Evolutionary conservation across 2,113 vertebrate species (phyloP), one percentile per base, ranked within the genome.

Genomic region (Natator depressus): DNA sequence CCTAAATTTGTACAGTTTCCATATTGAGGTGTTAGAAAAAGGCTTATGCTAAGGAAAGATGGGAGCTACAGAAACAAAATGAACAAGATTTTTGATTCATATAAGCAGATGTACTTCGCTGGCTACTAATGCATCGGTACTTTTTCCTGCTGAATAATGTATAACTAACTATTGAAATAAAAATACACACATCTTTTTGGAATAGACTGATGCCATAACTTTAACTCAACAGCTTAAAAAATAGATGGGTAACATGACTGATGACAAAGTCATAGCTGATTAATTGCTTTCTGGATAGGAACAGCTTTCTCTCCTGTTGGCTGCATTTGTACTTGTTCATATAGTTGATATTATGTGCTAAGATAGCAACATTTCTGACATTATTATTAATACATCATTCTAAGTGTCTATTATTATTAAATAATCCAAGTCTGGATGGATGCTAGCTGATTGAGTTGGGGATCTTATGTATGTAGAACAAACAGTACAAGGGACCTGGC

Each of bases 201-300:
- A 78, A 78, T 16, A 78, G 75, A 78, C 38, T 47, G 42, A 47
- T 78, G 11, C 75, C 25, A 78, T 78, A 78, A 78, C 22, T 47
- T 95, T 93, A 93, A 93, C 82, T 84, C 20, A 27, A n/a, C 88
- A 93, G 85, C 82, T 55, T 89, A 1, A 54, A 92, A 76, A 93
- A 22, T 76, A 14, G 25, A 27, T 29, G 24, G 13, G 6, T 2
- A 1, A 93, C 13, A 42, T n/a, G 22, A 38, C 65, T 38, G 10
- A 31, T 55, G 31, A 86, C 62, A 29, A 75, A 62, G 59, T 80
- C 85, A 94, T 27, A 78, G 38, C 25, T 78, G 25, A 22, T 92
- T 76, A 93, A 83, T 85, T 1, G 1, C 29, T 75, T 90, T 57
- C 87, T 57, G 88, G 80, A 84, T 27, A 89, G 76, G 76, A 27